These are phyloP conservation scores for Chrysomela aeneicollis DNA, from an alignment of 2,888 invertebrate species.

Conservation along the genomic window DNA sequence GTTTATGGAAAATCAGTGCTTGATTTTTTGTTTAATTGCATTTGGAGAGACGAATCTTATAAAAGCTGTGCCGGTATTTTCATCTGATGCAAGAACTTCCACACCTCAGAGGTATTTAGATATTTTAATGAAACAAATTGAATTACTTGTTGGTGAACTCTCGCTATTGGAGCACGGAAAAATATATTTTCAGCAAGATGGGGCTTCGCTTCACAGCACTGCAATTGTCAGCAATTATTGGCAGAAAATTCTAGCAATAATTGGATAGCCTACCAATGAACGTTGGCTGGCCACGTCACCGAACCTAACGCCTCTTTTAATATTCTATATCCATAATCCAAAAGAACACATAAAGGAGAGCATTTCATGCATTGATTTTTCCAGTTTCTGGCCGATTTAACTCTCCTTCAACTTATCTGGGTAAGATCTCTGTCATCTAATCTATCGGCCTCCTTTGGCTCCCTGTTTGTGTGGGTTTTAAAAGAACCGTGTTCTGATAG, in stretches of 20 bases:
- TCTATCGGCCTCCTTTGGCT: too few species aligned
- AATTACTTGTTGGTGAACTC: neutral
- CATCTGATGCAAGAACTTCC: constrained; percentile 3
- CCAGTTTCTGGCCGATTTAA: too few species aligned
- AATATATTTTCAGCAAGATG: constrained; percentile 11
- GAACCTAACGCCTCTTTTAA: constrained; percentile 2
- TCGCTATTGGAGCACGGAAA: neutral
- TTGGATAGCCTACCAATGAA: constrained; percentile 13
- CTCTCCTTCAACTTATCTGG: too few species aligned
- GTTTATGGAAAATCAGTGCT: neutral
- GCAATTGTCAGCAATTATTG: constrained; percentile 7
- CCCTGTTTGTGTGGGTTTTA: too few species aligned
- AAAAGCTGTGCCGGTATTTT: neutral
- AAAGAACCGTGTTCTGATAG: neutral
- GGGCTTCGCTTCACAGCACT: constrained; percentile 4
- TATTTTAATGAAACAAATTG: constrained; percentile 3
- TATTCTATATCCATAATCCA: too few species aligned
- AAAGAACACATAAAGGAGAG: too few species aligned
- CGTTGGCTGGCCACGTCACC: constrained; percentile 4
- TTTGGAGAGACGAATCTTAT: constrained; percentile 9
- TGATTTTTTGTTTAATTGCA: neutral
- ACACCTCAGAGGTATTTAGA: constrained; percentile 11
- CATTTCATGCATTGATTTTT: too few species aligned
- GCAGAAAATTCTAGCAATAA: constrained; percentile 14
- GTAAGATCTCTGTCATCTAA: too few species aligned